Conservation (phyloP, 2,797 vertebrate species). For the Danio choprae region DNA sequence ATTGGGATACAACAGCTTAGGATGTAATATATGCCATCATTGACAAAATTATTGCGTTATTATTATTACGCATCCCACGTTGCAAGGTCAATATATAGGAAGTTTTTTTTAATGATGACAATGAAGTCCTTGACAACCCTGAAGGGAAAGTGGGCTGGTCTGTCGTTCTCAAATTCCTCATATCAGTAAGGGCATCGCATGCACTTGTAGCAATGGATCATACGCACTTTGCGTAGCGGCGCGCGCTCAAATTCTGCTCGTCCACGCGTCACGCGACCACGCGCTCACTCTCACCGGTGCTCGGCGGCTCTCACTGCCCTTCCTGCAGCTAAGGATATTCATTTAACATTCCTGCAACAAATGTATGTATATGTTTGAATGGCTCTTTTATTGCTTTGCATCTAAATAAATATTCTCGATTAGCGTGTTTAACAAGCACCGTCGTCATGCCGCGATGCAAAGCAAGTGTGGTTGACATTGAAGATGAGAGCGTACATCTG, state of each 20-base stretch:
- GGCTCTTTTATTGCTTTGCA: neutral
- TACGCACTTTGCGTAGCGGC: conserved; percentile 38
- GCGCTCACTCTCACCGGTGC: conserved; percentile 25
- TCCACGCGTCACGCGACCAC: conserved; percentile 1
- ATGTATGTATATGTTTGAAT: conserved; percentile 59
- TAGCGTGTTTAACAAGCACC: neutral
- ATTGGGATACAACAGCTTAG: neutral
- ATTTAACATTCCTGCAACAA: conserved; percentile 53
- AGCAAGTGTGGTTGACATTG: neutral
- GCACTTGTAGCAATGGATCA: too few species aligned
- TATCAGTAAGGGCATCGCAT: conserved; percentile 21
- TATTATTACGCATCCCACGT: neutral
- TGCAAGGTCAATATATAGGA: neutral
- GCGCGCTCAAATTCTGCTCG: conserved; percentile 24
- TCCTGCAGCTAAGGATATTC: conserved; percentile 48
- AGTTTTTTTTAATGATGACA: neutral
- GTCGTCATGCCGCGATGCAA: neutral
- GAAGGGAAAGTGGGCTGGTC: conserved; percentile 25
- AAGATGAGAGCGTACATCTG: neutral
- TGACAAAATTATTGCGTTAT: neutral
- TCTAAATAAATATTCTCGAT: neutral
- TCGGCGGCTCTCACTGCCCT: conserved; percentile 37
- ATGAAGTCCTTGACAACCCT: conserved; percentile 15
- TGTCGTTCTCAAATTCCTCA: conserved; percentile 41
- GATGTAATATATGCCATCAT: neutral